Evolutionary conservation across 2,888 invertebrate species (phyloP), one percentile per base, ranked within the genome.

Genomic region (Toxonevra muliebris): DNA sequence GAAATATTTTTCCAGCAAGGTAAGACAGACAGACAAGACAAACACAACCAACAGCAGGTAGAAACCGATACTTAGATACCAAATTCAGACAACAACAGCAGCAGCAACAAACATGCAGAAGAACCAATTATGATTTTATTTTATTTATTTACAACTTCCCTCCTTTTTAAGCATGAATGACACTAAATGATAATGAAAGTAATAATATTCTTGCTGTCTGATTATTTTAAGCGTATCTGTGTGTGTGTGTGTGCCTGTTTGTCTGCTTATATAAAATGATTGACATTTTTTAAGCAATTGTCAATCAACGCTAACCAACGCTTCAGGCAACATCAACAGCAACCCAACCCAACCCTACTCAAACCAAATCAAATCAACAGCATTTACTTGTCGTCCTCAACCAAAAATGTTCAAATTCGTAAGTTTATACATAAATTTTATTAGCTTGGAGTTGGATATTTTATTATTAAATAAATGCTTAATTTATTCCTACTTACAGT

Each of bases 341-440:
- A n/a, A n/a, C n/a, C n/a, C n/a, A n/a, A 12, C n/a, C 13, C 8
- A n/a, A 10, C 60, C 17, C 20, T 13, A 10, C 17, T 19, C 45
- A 20, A 30, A 19, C 20, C 5, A 60, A 13, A 45, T 48, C 20
- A 40, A n/a, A 13, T 10, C 30, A 40, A 13, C 15, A n/a, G 13
- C 48, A 13, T 8, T 11, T 5, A 48, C 48, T 13, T 20, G 20
- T 10, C 48, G 20, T 10, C 45, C 5, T 13, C 48, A 19, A 3
- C 19, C 43, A 45, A 61, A 60, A 59, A 65, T 65, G 65, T 65
- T 66, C 12, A 66, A 66, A 55, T 48, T 55, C 10, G 66, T 65
- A 48, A 65, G 65, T 59, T 2, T 7, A 48, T n/a, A 48, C 50
- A 48, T 48, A 48, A 48, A 48, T 48, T 48, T 13, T 4, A 48